phyloP scores from a whole-genome alignment of 2,113 vertebrate species.

The Verasper variegatus region DNA sequence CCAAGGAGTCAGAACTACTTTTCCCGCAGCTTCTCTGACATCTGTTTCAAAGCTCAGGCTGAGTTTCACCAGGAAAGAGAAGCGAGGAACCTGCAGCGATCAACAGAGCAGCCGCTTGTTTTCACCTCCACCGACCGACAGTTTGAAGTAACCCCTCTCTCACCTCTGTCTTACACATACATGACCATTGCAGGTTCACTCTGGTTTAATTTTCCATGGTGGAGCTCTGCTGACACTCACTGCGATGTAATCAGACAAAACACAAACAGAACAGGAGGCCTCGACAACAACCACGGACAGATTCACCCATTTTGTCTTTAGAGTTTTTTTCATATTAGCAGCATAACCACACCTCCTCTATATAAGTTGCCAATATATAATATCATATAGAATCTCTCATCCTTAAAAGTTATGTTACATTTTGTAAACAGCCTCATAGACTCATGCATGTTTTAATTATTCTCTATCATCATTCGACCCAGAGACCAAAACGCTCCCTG shows the following conservation, averaged over 20 bases:
- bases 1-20: constrained; percentile 81
- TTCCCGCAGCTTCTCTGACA: constrained; percentile 77
- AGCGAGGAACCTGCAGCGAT: constrained; percentile 11
- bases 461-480: constrained; percentile 24
- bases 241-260: constrained; percentile 22
- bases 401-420: too few species aligned
- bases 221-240: constrained; percentile 50
- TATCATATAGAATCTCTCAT: too few species aligned
- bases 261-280: not conserved
- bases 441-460: not conserved
- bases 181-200: constrained; percentile 26
- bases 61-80: constrained; percentile 67
- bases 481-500: constrained; percentile 48
- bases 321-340: too few species aligned
- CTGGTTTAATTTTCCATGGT: constrained; percentile 70
- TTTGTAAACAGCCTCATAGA: too few species aligned
- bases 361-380: not conserved
- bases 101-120: constrained; percentile 24
- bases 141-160: constrained; percentile 50
- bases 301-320: too few species aligned
- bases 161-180: not conserved
- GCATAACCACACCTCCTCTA: too few species aligned
- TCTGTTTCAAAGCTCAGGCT: constrained; percentile 73
- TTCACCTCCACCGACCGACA: constrained; percentile 25
- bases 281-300: too few species aligned